phyloP scores from a whole-genome alignment of 1,140 invertebrate genomes.

The Philaenus spumarius region DNA sequence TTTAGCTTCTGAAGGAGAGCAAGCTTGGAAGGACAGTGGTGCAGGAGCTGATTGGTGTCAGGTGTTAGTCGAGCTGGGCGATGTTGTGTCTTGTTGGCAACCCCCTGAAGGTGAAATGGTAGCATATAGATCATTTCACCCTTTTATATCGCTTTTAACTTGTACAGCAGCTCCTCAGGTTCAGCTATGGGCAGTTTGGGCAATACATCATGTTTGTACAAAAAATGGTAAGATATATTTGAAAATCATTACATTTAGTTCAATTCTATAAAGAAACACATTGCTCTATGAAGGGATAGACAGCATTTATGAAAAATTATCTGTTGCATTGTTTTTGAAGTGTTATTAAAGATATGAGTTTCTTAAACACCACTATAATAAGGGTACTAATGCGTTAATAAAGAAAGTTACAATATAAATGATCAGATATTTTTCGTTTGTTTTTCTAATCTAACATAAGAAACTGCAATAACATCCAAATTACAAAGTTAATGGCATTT shows the following conservation, averaged over 20 bases:
- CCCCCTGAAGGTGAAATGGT: constrained; percentile 75
- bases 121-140: constrained; percentile 73
- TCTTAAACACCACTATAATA: neutral
- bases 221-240: constrained; percentile 58
- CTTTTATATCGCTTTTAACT: constrained; percentile 63
- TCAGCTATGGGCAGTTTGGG: constrained; percentile 78
- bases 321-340: neutral
- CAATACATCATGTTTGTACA: constrained; percentile 74
- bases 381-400: neutral
- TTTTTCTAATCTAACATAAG: too few species aligned
- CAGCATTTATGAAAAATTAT: neutral
- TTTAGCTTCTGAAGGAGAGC: constrained; percentile 53
- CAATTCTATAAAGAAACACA: constrained; percentile 9
- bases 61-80: constrained; percentile 50
- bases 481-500: too few species aligned
- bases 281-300: neutral
- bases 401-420: neutral
- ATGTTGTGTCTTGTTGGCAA: constrained; percentile 59
- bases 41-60: constrained; percentile 39
- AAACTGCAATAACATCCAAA: too few species aligned
- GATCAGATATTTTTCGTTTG: too few species aligned
- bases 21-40: constrained; percentile 38
- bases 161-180: constrained; percentile 56
- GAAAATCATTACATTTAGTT: constrained; percentile 15
- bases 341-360: neutral